Evolutionary conservation across 2,888 invertebrate species (phyloP).

Genomic region (Sarcophaga rosellei): DNA sequence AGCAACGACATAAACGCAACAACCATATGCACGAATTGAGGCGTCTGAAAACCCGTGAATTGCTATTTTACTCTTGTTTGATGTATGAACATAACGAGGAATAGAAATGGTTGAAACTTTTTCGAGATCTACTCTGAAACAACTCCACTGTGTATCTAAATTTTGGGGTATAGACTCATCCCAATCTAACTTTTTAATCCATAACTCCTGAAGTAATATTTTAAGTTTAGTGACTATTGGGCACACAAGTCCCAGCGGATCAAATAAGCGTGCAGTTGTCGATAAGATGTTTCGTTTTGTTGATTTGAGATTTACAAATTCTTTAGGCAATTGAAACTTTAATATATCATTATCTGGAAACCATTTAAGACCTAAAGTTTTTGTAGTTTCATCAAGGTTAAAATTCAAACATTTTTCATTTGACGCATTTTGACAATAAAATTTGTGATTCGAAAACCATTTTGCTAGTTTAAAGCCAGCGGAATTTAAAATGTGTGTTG

Average conservation of each 20-base stretch:
- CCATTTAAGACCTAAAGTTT: conserved; percentile 52
- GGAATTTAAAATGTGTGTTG: not conserved
- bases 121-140: not conserved
- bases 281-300: conserved; percentile 43
- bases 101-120: not conserved
- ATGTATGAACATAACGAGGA: conserved; percentile 2
- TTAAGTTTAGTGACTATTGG: conserved; percentile 33
- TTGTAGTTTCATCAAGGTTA: not conserved
- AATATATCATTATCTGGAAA: conserved; percentile 38
- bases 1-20: conserved; percentile 52
- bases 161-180: conserved; percentile 39
- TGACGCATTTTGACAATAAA: not conserved
- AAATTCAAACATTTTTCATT: not conserved
- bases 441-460: conserved; percentile 32
- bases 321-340: not conserved
- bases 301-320: not conserved
- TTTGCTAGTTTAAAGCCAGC: conserved; percentile 28
- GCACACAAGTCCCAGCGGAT: conserved; percentile 43
- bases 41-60: conserved; percentile 60
- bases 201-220: conserved; percentile 47
- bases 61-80: conserved; percentile 33
- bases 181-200: conserved; percentile 49
- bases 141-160: too few relatives aligned
- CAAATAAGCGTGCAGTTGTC: conserved; percentile 41
- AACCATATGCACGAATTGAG: conserved; percentile 57